Base-by-base conservation (phyloP, 2,797 vertebrate species). In the Microcaecilia unicolor region DNA sequence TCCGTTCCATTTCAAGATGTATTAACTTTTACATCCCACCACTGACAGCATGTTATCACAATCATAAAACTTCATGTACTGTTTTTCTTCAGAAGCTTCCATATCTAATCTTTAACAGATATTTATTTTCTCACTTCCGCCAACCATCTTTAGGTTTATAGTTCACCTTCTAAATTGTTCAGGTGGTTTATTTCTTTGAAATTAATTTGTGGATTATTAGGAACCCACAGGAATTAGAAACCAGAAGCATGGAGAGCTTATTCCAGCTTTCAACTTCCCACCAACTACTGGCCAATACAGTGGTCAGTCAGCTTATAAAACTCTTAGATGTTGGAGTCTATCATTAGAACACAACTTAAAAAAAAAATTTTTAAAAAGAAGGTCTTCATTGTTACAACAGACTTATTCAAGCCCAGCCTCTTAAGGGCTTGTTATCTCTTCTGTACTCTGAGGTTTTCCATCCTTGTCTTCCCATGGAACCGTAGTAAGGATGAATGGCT, bases 1-100 rank as follows among this genome's bases (percentile, higher is more conserved):
- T 56, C 50, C 33, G 49, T 41, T 58, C 56, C 43, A 28, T 37
- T 32, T 55, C n/a, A 44, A n/a, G 45, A 59, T 52, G 50, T 28
- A 33, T 46, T 25, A 18, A 58, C 50, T 64, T 74, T 51, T 65
- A 66, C 19, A 0, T 14, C 67, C 51, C 51, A 34, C 35, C 51
- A 31, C 42, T 39, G 4, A 18, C 21, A 25, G 33, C 13, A 9
- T 15, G 18, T n/a, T 29, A 20, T 4, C 7, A 28, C 19, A 51
- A 33, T 20, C 41, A 30, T 51, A 37, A n/a, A 72, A 72, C 73
- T 79, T 82, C 76, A 81, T 80, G 78, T 53, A 79, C 64, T 72
- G 72, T 86, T 8, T 31, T 8, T 20, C n/a, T 18, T 19, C 29
- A 52, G 49, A 51, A 54, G 34, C 37, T 47, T 54, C 48, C 49